Percentiles rank a stretch among this genome's conserved stretches.
Conservation (phyloP, 2,113 vertebrate genomes). For the Dicerorhinus sumatrensis region DNA sequence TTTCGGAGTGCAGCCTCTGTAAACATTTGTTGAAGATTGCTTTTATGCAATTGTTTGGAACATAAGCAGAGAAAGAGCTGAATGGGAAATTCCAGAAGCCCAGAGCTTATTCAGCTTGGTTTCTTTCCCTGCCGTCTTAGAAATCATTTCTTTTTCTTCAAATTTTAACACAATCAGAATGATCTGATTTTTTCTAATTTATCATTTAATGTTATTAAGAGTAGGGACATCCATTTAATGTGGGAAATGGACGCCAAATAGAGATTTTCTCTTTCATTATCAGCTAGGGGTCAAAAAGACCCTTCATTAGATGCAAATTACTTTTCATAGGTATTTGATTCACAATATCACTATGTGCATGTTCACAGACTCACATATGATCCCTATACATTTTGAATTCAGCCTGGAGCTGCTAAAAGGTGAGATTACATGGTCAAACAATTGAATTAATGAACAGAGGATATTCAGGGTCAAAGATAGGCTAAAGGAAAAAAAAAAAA, state of each 20-base stretch:
- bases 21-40: constrained; percentile 63
- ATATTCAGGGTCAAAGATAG: neutral
- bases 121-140: neutral
- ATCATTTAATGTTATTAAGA: neutral
- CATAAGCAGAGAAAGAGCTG: constrained; percentile 55
- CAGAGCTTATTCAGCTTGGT: neutral
- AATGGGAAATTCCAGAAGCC: constrained; percentile 59
- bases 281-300: neutral
- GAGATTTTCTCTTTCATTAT: neutral
- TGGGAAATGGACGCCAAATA: neutral
- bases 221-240: neutral
- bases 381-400: neutral
- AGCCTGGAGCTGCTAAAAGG: neutral
- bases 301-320: neutral
- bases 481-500: neutral
- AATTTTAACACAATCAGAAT: neutral
- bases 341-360: neutral
- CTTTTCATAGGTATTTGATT: neutral
- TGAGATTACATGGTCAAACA: neutral
- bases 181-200: neutral
- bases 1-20: constrained; percentile 53
- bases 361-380: neutral
- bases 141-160: neutral
- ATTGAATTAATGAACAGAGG: neutral
- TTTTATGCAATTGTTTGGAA: constrained; percentile 63